phyloP scores from a whole-genome alignment of 2,113 vertebrate genomes.

The Gallinago undulata region DNA sequence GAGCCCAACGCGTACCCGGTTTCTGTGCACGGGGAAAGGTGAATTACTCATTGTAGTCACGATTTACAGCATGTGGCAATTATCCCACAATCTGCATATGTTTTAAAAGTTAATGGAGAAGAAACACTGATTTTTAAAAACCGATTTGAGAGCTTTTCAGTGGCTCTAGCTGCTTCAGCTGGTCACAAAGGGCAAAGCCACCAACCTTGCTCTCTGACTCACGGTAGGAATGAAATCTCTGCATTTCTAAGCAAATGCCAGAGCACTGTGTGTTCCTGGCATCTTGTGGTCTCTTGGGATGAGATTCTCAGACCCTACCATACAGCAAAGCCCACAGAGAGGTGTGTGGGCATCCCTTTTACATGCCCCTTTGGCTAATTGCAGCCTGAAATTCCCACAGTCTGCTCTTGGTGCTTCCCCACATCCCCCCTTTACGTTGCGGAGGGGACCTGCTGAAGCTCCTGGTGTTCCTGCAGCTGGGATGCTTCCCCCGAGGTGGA shows the following conservation, averaged over 20 bases:
- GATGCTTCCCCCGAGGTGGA: accelerated
- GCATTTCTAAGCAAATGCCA: not conserved
- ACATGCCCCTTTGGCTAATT: no score
- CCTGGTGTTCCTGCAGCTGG: not conserved
- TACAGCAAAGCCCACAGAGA: not conserved
- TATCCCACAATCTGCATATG: not conserved
- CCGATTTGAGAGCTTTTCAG: not conserved
- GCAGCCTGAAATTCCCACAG: accelerated
- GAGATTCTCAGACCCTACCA: not conserved
- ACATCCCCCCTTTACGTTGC: accelerated
- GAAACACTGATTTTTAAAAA: not conserved
- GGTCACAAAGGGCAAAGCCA: not conserved
- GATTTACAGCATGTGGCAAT: not conserved
- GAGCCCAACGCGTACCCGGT: not conserved
- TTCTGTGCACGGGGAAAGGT: not conserved
- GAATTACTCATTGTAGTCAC: not conserved
- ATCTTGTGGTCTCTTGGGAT: not conserved
- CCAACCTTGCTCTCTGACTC: not conserved
- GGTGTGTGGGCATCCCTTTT: no score
- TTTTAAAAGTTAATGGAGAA: not conserved
- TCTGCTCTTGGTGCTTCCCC: not conserved
- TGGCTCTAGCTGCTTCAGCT: not conserved
- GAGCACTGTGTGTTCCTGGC: not conserved
- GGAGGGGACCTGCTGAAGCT: not conserved
- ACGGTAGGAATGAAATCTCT: not conserved